A percentile compares a stretch with the other conserved stretches of the same genome.
Evolutionary conservation across 2,888 invertebrate species (phyloP).

Genomic region (Tolmerus cingulatus): DNA sequence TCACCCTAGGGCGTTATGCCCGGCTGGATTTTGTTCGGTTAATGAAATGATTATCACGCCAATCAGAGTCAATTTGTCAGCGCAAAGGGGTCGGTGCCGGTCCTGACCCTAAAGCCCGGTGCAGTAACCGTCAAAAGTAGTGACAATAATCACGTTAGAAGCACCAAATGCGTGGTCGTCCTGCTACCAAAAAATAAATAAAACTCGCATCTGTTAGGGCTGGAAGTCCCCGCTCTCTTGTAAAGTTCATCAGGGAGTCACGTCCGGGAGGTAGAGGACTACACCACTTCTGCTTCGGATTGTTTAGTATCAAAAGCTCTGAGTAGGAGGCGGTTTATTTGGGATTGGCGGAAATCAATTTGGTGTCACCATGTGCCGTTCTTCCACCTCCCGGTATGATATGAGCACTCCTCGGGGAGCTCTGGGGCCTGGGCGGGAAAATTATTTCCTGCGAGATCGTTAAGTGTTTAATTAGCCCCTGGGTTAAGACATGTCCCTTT

Average conservation of each 20-base stretch:
- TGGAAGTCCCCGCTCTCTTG: background rate
- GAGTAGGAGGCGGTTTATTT: background rate
- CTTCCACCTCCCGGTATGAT: slow-evolving; percentile 5
- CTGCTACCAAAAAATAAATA: background rate
- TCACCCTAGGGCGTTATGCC: background rate
- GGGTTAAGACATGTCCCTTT: slow-evolving; percentile 33
- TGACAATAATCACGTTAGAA: slow-evolving; percentile 33
- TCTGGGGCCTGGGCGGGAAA: background rate
- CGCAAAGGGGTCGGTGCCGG: background rate
- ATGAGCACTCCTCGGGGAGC: background rate
- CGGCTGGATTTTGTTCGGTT: background rate
- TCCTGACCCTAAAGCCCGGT: background rate
- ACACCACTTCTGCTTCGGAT: background rate
- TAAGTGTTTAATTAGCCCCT: slow-evolving; percentile 44
- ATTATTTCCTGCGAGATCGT: slow-evolving; percentile 36
- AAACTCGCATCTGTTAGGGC: slow-evolving; percentile 25
- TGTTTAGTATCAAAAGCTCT: background rate
- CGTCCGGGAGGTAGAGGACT: slow-evolving; percentile 9
- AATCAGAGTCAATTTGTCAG: background rate
- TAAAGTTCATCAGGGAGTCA: background rate
- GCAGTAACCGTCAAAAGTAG: background rate
- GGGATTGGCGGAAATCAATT: slow-evolving; percentile 33
- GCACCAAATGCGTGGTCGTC: slow-evolving; percentile 19
- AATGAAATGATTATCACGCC: background rate
- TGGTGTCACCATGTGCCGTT: background rate